Evolutionary conservation across 1,140 invertebrate genomes (phyloP).

Genomic region (Lerema accius): DNA sequence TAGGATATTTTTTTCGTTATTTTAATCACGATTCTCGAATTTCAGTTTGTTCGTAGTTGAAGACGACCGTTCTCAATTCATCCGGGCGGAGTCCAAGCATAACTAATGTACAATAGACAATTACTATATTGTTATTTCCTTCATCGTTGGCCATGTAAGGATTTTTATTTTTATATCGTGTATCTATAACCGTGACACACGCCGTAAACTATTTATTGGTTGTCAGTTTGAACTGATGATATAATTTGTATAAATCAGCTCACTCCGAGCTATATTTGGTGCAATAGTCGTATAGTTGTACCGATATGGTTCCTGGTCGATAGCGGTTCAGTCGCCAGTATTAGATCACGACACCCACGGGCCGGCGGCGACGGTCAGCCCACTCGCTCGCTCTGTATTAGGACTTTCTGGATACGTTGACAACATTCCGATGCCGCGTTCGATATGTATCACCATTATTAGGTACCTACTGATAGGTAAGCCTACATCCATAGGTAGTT

Average conservation of each 20-base stretch:
- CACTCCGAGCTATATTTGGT: slow-evolving; percentile 11
- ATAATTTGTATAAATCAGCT: slow-evolving; percentile 14
- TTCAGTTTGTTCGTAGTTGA: too few relatives aligned
- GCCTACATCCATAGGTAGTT: too few relatives aligned
- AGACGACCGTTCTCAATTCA: too few relatives aligned
- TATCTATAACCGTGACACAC: background rate
- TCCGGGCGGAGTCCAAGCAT: too few relatives aligned
- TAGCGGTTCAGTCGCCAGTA: slow-evolving; percentile 14
- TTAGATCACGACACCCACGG: slow-evolving; percentile 28
- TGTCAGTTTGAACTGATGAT: slow-evolving; percentile 8
- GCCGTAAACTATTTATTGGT: background rate
- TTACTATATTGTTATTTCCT: too few relatives aligned
- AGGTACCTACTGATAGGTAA: too few relatives aligned
- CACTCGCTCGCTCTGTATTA: slow-evolving; percentile 22
- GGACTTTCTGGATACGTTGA: slow-evolving; percentile 23
- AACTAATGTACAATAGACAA: too few relatives aligned
- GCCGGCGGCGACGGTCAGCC: too few relatives aligned
- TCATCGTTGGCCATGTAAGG: background rate
- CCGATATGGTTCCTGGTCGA: slow-evolving; percentile 26
- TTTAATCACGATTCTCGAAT: too few relatives aligned
- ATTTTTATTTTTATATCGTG: background rate
- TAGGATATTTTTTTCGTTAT: too few relatives aligned
- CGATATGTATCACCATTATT: background rate
- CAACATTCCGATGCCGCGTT: slow-evolving; percentile 24
- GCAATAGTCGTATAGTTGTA: slow-evolving; percentile 10